These are phyloP conservation scores for Conus canariensis DNA, from an alignment of 2,888 invertebrate species.

Conservation along the genomic window DNA sequence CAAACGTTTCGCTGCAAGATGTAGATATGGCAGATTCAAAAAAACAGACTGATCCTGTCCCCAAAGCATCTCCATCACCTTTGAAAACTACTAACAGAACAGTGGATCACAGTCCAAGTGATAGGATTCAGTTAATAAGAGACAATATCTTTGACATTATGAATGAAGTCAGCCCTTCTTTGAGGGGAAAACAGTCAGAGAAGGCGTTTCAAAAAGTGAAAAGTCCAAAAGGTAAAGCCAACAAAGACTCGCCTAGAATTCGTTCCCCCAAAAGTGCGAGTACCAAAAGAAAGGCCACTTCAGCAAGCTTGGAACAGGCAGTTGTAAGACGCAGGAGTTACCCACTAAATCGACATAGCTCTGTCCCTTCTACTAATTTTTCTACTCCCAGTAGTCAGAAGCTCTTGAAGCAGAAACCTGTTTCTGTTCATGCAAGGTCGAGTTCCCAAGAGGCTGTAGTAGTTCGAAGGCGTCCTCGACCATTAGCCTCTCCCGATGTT, in stretches of 20 bases:
- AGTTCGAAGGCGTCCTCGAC: conserved; percentile 32
- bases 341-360: not conserved
- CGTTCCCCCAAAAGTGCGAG: conserved; percentile 1
- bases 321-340: not conserved
- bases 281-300: not conserved
- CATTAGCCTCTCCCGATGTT: conserved; percentile 21
- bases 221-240: conserved; percentile 13
- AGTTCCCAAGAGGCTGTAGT: conserved; percentile 27
- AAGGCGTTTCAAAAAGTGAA: not conserved
- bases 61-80: not conserved
- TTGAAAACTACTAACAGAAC: not conserved
- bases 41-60: not conserved
- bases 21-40: not conserved
- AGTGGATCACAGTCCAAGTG: not conserved
- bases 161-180: conserved; percentile 21
- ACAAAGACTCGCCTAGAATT: not conserved
- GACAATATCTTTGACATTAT: conserved; percentile 43
- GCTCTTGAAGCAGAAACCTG: not conserved
- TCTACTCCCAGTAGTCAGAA: not conserved
- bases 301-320: not conserved
- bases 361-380: conserved; percentile 17
- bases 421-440: not conserved
- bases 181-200: not conserved
- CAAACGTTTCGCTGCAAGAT: not conserved
- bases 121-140: not conserved